A percentile compares a stretch with the other conserved stretches of the same genome.
Evolutionary conservation across 2,888 invertebrate species (phyloP).

Genomic region (Pachliopta kotzebuea): DNA sequence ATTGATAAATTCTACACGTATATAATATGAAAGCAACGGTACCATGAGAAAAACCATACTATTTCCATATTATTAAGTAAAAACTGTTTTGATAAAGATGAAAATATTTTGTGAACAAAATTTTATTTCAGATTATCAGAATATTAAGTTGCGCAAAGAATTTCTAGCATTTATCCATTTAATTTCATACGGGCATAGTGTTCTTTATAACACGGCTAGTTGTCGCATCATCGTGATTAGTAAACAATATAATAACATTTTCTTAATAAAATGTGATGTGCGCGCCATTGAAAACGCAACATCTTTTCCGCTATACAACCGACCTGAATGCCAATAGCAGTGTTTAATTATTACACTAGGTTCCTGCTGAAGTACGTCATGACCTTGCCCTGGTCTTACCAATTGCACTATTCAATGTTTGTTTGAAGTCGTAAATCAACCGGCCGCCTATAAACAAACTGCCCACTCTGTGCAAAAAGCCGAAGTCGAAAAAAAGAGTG

Average conservation of each 20-base stretch:
- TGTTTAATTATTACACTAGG: slow-evolving; percentile 36
- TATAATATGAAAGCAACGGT: no score
- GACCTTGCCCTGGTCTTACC: slow-evolving; percentile 53
- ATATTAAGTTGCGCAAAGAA: no score
- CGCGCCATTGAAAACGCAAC: slow-evolving; percentile 14
- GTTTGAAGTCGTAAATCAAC: slow-evolving; percentile 54
- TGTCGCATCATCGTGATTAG: slow-evolving; percentile 5
- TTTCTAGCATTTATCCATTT: no score
- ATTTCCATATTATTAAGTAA: no score
- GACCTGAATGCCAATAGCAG: slow-evolving; percentile 30
- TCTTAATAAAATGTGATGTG: slow-evolving; percentile 9
- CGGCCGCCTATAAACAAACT: slow-evolving; percentile 60
- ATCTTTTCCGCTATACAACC: slow-evolving; percentile 12
- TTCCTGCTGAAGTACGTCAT: slow-evolving; percentile 47
- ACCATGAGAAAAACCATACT: no score
- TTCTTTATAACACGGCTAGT: background rate
- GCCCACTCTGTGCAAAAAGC: slow-evolving; percentile 56
- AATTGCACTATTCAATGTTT: slow-evolving; percentile 41
- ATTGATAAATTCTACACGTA: no score
- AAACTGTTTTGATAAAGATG: no score
- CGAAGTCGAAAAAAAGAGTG: slow-evolving; percentile 44
- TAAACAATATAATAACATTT: slow-evolving; percentile 11
- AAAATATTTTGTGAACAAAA: no score
- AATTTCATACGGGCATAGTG: background rate
- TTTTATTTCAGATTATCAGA: no score